Evolutionary conservation across 2,888 invertebrate genomes (phyloP).

Genomic region (Troides helena): DNA sequence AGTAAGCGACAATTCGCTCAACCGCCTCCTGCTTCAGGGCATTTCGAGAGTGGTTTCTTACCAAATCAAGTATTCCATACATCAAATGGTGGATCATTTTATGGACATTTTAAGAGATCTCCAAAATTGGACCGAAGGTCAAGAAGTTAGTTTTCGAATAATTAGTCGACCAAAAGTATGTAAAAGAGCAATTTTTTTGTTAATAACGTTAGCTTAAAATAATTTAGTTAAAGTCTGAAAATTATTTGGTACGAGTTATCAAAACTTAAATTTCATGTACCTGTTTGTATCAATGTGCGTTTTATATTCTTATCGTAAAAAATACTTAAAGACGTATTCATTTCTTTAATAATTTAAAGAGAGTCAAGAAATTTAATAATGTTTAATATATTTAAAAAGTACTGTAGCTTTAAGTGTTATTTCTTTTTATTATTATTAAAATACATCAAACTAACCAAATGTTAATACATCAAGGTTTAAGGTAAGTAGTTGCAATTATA

Average conservation of each 20-base stretch:
- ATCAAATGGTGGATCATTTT: slow-evolving; percentile 65
- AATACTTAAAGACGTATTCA: neutral
- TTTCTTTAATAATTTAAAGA: neutral
- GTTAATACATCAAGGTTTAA: too few species aligned
- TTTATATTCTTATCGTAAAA: neutral
- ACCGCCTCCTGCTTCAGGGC: slow-evolving; percentile 50
- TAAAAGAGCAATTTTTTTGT: neutral
- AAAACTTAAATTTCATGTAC: slow-evolving; percentile 16
- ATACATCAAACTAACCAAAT: too few species aligned
- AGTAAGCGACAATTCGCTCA: slow-evolving; percentile 47
- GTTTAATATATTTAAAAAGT: too few species aligned
- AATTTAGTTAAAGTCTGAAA: slow-evolving; percentile 22
- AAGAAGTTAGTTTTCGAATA: slow-evolving; percentile 13
- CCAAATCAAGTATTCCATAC: slow-evolving; percentile 77
- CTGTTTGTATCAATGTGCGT: slow-evolving; percentile 5
- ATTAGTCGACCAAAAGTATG: neutral
- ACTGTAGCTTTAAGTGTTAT: too few species aligned
- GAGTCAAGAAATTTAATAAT: too few species aligned
- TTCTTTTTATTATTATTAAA: too few species aligned
- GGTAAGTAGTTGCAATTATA: too few species aligned
- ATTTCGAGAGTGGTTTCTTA: slow-evolving; percentile 70
- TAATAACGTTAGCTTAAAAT: neutral
- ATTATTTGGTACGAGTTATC: slow-evolving; percentile 11
- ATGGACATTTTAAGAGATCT: slow-evolving; percentile 68
- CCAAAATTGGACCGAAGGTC: slow-evolving; percentile 53